phyloP scores from a whole-genome alignment of 2,113 vertebrate genomes.

The Austrofundulus limnaeus region DNA sequence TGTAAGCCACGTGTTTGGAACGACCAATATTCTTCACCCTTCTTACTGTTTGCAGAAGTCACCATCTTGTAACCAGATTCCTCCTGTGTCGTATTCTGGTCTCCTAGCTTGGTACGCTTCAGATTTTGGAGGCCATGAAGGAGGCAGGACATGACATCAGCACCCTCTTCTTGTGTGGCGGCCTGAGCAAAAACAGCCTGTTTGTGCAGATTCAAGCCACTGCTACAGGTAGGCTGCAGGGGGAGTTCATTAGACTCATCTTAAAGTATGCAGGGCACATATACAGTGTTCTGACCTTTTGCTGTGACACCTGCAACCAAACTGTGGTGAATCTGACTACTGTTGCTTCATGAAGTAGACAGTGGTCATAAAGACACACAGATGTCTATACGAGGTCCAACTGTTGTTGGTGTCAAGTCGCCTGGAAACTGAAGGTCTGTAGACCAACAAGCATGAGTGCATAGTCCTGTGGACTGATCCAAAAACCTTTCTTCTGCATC shows the following conservation, averaged over 20 bases:
- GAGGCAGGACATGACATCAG: slow-evolving; percentile 86
- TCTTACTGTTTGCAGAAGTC: neutral
- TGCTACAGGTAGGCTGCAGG: slow-evolving; percentile 80
- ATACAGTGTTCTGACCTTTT: too few species aligned
- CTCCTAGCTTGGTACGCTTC: slow-evolving; percentile 88
- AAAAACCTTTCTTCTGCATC: too few species aligned
- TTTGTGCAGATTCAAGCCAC: slow-evolving; percentile 93
- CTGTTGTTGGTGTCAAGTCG: too few species aligned
- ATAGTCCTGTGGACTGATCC: too few species aligned
- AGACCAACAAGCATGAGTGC: too few species aligned
- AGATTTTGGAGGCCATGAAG: slow-evolving; percentile 89
- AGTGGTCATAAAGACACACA: too few species aligned
- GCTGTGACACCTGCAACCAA: too few species aligned
- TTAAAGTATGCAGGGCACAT: too few species aligned
- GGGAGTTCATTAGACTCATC: neutral
- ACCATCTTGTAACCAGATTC: neutral
- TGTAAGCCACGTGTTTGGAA: slow-evolving; percentile 79
- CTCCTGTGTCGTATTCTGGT: slow-evolving; percentile 23
- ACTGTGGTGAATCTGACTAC: too few species aligned
- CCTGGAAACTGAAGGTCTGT: too few species aligned
- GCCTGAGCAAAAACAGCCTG: slow-evolving; percentile 93
- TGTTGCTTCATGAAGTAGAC: too few species aligned
- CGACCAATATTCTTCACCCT: neutral
- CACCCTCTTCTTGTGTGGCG: slow-evolving; percentile 92
- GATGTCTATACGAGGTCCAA: too few species aligned